Percentiles rank a stretch among this genome's conserved stretches.
These are phyloP conservation scores for Drosophila prolongata DNA, from an alignment of 2,888 invertebrate species.

Conservation along the genomic window DNA sequence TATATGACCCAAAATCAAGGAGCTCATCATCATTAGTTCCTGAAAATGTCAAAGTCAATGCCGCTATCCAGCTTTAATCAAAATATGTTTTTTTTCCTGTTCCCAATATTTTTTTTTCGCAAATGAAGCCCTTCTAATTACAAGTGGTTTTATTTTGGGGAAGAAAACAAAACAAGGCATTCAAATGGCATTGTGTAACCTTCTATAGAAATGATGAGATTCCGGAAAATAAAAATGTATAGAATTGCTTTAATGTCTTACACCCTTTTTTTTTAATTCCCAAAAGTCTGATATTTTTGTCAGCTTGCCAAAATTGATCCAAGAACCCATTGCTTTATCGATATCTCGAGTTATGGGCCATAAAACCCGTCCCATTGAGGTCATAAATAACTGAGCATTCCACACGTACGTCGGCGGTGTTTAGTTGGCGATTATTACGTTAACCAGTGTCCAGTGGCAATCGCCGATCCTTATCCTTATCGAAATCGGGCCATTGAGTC, in stretches of 20 bases:
- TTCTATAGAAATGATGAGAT: not conserved
- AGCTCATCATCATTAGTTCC: constrained; percentile 1
- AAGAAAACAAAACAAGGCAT: not conserved
- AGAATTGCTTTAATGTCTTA: not conserved
- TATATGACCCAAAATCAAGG: not conserved
- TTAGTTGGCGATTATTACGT: constrained; percentile 18
- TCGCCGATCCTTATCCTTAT: constrained; percentile 38
- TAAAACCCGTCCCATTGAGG: constrained; percentile 9
- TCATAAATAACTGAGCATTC: constrained; percentile 25
- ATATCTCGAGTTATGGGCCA: constrained; percentile 2
- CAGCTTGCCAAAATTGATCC: not conserved
- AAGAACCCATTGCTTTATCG: too few relatives aligned
- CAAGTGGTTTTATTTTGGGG: not conserved
- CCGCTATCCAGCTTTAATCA: not conserved
- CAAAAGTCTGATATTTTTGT: not conserved
- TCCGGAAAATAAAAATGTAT: not conserved
- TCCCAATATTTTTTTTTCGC: not conserved
- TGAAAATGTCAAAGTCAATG: not conserved
- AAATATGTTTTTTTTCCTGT: not conserved
- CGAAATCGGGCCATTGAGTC: constrained; percentile 17
- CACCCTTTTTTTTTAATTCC: not conserved
- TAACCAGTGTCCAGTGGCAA: constrained; percentile 23
- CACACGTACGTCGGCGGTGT: constrained; percentile 2
- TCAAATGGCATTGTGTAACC: not conserved
- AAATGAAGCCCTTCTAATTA: not conserved